Base-by-base conservation (phyloP, 2,888 invertebrate genomes). In the Flabesymbios commensalis region DNA sequence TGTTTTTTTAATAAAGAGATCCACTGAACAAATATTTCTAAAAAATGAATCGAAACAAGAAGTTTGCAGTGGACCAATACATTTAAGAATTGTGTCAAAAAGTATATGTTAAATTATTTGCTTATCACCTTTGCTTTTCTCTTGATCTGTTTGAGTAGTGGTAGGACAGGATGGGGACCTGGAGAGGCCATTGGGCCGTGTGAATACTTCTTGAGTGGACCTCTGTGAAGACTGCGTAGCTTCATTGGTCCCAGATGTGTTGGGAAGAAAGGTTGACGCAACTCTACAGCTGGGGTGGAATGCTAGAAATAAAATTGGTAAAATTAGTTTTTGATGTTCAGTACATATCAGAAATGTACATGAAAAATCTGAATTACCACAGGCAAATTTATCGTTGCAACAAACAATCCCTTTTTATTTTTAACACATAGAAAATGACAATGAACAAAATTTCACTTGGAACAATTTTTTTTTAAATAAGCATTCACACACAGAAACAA, bases 201-300 rank as follows among this genome's bases (percentile, higher is more conserved):
- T 0, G 93, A 92, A 76, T 89, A 93, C 64, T 91, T 76, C 81
- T 93, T 91, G 80, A 97, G 85, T 0, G 93, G 89, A 0, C 93
- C 93, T 0, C 99, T 88, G 82, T 99, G 98, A 87, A 98, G 98
- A 58, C 92, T 91, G 0, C 98, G 86, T 57, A 99, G 84, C 72
- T 91, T 88, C 84, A 89, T 88, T 1, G 88, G 88, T 0, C 90
- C 90, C 90, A 95, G 91, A 79, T 93, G 91, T 0, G 95, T 94
- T 67, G 97, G 98, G 65, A 99, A 92, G 84, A 98, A 98, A 0
- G 96, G 95, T 3, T 90, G 90, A 29, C 94, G 87, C 2, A 99
- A 84, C 80, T 99, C 98, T 7, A 97, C 93, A 0, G 96, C 94
- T 0, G 99, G 98, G 0, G 95, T 98, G 39, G 98, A 97, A 84